Percentiles rank a stretch among this genome's conserved stretches.
These are phyloP conservation scores for Ameiurus melas DNA, from an alignment of 2,113 vertebrate species.

Conservation along the genomic window DNA sequence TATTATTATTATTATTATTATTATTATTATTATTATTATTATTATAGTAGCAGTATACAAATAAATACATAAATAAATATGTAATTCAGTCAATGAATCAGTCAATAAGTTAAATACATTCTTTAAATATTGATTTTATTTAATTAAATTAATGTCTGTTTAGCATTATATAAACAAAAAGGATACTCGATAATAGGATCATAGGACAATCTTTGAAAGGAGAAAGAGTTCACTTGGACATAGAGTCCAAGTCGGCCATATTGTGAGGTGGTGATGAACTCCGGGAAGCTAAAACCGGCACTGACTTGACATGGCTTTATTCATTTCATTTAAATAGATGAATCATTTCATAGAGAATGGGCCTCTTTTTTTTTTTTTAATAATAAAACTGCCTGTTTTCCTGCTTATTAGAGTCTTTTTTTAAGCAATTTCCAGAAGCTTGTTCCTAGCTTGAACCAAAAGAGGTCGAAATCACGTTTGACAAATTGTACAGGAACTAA, in stretches of 20 bases:
- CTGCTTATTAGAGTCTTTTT: not conserved
- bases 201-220: not conserved
- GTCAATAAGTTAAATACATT: no score
- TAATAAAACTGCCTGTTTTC: no score
- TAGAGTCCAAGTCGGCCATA: no score
- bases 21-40: not conserved
- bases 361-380: not conserved
- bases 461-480: not conserved
- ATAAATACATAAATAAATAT: not conserved
- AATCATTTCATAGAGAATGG: not conserved
- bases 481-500: not conserved
- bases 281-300: not conserved
- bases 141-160: no score
- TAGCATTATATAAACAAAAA: not conserved
- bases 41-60: not conserved
- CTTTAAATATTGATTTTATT: not conserved
- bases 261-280: not conserved
- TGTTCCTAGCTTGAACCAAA: not conserved
- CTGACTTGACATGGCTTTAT: not conserved
- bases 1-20: no score
- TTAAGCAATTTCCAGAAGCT: not conserved
- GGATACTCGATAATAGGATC: not conserved
- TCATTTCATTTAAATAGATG: not conserved
- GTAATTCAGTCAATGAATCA: not conserved
- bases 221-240: not conserved